Percentiles rank a stretch among this genome's conserved stretches.
phyloP scores from a whole-genome alignment of 2,888 invertebrate genomes.

The Xestia ashworthii region DNA sequence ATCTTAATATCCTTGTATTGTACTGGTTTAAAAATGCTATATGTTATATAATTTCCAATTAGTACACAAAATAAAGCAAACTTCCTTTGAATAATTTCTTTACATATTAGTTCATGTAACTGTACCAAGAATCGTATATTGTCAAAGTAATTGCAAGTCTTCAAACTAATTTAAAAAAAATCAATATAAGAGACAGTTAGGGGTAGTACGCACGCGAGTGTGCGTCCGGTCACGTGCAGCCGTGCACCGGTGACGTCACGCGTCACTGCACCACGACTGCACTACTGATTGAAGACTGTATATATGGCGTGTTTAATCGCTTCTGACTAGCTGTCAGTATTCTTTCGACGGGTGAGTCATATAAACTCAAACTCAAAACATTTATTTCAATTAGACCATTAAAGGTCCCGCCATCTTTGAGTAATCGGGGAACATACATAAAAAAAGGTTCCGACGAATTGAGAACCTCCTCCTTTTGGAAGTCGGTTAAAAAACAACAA shows the following conservation, averaged over 20 bases:
- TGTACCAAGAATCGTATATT: neutral
- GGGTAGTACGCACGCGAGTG: slow-evolving; percentile 20
- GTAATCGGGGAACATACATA: no score
- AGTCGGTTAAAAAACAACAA: no score
- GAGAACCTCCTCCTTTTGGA: no score
- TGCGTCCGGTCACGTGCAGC: slow-evolving; percentile 30
- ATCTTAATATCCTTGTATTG: no score
- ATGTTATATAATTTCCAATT: neutral
- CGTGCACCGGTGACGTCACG: slow-evolving; percentile 13
- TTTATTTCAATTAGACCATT: no score
- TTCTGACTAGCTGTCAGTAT: neutral
- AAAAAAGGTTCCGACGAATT: no score
- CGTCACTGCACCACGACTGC: slow-evolving; percentile 1
- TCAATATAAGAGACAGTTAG: slow-evolving; percentile 6
- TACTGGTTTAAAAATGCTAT: no score
- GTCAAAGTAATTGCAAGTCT: neutral
- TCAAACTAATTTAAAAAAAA: neutral
- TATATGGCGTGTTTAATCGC: neutral
- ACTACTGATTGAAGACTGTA: neutral
- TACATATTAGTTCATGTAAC: neutral
- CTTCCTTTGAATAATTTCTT: neutral
- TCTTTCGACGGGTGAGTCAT: neutral
- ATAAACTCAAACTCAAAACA: no score
- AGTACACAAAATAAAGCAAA: neutral
- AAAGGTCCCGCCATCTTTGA: no score